A percentile compares a stretch with the other conserved stretches of the same genome.
phyloP scores from a whole-genome alignment of 2,113 vertebrate species.

The Silurus asotus region DNA sequence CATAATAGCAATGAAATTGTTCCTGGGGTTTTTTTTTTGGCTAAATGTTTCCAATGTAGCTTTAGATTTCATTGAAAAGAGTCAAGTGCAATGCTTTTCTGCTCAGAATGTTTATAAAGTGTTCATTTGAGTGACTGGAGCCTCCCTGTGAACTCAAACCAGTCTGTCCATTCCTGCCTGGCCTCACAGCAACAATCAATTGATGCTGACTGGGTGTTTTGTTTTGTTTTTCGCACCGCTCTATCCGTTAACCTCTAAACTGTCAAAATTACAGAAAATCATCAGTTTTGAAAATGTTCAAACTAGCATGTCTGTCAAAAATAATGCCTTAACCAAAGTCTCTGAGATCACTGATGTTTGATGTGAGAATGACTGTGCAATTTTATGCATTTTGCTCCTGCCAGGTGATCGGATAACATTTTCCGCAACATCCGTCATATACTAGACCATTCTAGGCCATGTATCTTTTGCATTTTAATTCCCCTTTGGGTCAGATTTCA shows the following conservation, averaged over 20 bases:
- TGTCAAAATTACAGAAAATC: neutral
- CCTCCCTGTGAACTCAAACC: neutral
- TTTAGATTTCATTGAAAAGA: neutral
- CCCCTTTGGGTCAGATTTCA: neutral
- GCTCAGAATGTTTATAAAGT: neutral
- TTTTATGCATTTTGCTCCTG: neutral
- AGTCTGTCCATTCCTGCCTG: neutral
- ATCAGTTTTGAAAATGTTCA: neutral
- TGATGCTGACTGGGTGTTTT: neutral
- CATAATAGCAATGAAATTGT: neutral
- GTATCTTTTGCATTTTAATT: neutral
- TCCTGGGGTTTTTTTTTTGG: neutral
- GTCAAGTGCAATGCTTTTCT: neutral
- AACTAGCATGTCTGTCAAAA: neutral
- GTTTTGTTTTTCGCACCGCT: neutral
- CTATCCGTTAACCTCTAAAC: neutral
- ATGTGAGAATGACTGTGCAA: neutral
- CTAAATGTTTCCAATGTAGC: neutral
- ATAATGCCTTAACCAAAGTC: neutral
- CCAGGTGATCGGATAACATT: neutral
- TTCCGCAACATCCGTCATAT: neutral
- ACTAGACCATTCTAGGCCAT: neutral
- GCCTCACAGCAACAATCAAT: neutral
- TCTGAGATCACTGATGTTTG: neutral
- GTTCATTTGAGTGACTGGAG: neutral